These are phyloP conservation scores for Xenopus petersii DNA, from an alignment of 2,797 vertebrate species.

Conservation along the genomic window DNA sequence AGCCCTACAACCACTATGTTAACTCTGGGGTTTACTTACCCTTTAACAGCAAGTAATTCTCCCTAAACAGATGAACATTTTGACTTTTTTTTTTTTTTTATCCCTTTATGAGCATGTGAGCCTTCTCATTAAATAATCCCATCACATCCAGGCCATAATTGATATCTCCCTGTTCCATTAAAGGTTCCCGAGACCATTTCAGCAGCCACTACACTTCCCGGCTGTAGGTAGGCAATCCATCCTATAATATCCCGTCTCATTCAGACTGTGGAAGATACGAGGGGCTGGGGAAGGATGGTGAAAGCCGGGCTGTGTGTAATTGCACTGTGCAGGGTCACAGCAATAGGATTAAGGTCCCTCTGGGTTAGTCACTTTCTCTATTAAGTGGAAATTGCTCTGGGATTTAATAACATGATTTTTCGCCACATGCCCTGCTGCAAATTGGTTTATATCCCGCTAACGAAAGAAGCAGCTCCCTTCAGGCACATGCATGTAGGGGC, in stretches of 20 bases:
- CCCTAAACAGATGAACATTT: too few relatives aligned
- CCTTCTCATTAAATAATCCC: too few relatives aligned
- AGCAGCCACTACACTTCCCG: not conserved
- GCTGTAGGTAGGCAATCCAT: not conserved
- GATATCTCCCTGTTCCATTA: too few relatives aligned
- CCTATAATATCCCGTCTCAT: slow-evolving; percentile 9
- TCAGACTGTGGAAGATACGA: slow-evolving; percentile 1
- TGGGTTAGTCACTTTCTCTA: slow-evolving; percentile 44
- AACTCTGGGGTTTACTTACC: too few relatives aligned
- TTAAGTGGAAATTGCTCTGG: slow-evolving; percentile 48
- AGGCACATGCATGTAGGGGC: slow-evolving; percentile 13
- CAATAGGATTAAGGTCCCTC: slow-evolving; percentile 34
- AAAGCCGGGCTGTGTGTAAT: slow-evolving; percentile 19
- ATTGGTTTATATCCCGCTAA: slow-evolving; percentile 43
- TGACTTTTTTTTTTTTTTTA: too few relatives aligned
- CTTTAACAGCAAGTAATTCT: too few relatives aligned
- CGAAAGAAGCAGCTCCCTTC: slow-evolving; percentile 9
- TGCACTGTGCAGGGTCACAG: slow-evolving; percentile 35
- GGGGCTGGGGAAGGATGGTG: slow-evolving; percentile 3
- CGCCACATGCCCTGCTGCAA: slow-evolving; percentile 40
- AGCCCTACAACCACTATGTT: too few relatives aligned
- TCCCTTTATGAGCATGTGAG: too few relatives aligned
- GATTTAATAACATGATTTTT: slow-evolving; percentile 47
- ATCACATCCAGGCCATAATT: too few relatives aligned
- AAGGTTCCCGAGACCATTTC: too few relatives aligned